Evolutionary conservation across 2,797 vertebrate genomes (phyloP).

Genomic region (Tinamus major): DNA sequence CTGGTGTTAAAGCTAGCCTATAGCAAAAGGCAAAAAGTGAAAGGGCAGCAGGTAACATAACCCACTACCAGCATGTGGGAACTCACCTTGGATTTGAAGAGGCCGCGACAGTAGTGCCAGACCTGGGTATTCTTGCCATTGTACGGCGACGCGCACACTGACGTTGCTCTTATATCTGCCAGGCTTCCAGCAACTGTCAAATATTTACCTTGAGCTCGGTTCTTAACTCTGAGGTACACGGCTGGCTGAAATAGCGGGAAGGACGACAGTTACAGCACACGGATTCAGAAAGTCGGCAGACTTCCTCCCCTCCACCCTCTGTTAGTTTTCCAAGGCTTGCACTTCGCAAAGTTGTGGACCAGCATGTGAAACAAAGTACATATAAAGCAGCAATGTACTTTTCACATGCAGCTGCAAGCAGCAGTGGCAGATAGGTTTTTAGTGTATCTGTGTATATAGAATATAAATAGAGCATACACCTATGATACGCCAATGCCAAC

Average conservation of each 20-base stretch:
- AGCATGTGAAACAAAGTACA: rapidly evolving
- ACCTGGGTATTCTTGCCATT: constrained; percentile 78
- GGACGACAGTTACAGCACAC: neutral
- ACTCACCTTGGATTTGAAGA: constrained; percentile 86
- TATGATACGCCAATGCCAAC: neutral
- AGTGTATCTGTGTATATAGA: neutral
- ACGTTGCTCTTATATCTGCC: constrained; percentile 69
- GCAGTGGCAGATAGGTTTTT: neutral
- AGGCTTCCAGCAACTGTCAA: constrained; percentile 77
- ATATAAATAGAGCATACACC: neutral
- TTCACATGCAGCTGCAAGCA: neutral
- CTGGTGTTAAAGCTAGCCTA: neutral
- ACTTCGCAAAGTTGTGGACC: neutral
- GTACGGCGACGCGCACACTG: constrained; percentile 74
- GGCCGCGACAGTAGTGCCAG: constrained; percentile 84
- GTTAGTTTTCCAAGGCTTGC: rapidly evolving
- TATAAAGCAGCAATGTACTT: neutral
- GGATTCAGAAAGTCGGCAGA: rapidly evolving
- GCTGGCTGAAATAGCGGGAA: constrained; percentile 73
- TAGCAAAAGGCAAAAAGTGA: neutral
- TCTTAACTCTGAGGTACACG: constrained; percentile 83
- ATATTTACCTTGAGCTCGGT: constrained; percentile 77
- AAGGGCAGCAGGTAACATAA: neutral
- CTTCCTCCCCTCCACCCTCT: too few species aligned
- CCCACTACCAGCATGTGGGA: neutral